Conservation (phyloP, 2,888 invertebrate species). For the Papilio gigon region DNA sequence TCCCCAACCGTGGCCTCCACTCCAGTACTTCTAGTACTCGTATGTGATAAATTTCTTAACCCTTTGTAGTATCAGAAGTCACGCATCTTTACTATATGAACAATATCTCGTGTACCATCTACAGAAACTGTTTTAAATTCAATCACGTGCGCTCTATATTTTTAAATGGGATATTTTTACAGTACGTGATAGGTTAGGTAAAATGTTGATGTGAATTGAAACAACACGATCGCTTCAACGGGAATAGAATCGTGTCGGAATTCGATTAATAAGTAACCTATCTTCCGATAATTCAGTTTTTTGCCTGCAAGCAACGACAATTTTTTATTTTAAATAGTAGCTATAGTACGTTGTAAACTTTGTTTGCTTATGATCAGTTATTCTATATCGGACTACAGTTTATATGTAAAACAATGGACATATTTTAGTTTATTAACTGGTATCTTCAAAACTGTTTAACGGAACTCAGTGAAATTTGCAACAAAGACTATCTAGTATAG, state of each 20-base stretch:
- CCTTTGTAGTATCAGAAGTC: background rate
- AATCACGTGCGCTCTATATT: slow-evolving; percentile 28
- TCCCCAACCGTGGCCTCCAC: too few relatives aligned
- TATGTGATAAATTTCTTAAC: background rate
- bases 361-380: too few relatives aligned
- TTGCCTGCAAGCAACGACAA: too few relatives aligned
- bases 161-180: background rate
- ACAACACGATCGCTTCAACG: background rate
- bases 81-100: background rate
- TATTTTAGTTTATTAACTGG: too few relatives aligned
- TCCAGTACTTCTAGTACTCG: too few relatives aligned
- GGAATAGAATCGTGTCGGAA: background rate
- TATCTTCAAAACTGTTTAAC: too few relatives aligned
- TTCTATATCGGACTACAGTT: too few relatives aligned
- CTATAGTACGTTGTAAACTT: too few relatives aligned
- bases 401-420: too few relatives aligned
- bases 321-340: too few relatives aligned
- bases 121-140: slow-evolving; percentile 19
- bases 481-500: too few relatives aligned
- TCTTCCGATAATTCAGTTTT: background rate
- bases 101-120: slow-evolving; percentile 12
- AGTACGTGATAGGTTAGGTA: slow-evolving; percentile 7
- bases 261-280: background rate
- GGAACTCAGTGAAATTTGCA: too few relatives aligned
- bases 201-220: background rate